These are phyloP conservation scores for Neotragus moschatus DNA, from an alignment of 2,113 vertebrate species.

Conservation along the genomic window DNA sequence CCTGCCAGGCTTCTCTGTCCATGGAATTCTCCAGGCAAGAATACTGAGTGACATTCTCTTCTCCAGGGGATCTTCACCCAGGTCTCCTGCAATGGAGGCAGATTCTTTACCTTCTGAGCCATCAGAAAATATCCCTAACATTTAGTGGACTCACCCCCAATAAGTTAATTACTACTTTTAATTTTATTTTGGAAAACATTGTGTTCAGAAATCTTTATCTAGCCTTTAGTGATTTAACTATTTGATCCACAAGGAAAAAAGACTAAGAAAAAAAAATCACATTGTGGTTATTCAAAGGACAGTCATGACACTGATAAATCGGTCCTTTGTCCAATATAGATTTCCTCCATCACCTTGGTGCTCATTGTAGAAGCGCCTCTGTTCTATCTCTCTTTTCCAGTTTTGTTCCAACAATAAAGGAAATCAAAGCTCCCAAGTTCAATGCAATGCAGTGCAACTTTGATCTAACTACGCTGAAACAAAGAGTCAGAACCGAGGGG, in stretches of 20 bases:
- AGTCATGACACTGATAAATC: constrained; percentile 67
- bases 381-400: constrained; percentile 49
- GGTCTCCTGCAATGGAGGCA: neutral
- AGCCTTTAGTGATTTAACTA: neutral
- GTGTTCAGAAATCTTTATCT: constrained; percentile 41
- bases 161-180: neutral
- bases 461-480: constrained; percentile 64
- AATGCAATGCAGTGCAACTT: constrained; percentile 48
- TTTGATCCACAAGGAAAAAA: constrained; percentile 19
- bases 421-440: constrained; percentile 72
- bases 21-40: neutral
- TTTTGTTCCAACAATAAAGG: constrained; percentile 71
- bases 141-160: neutral
- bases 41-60: neutral
- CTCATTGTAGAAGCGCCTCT: constrained; percentile 62
- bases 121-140: neutral
- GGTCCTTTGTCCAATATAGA: constrained; percentile 51
- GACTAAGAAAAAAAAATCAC: neutral
- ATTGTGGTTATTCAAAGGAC: constrained; percentile 43
- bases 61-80: neutral
- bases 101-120: neutral
- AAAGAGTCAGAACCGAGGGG: constrained; percentile 59
- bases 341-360: constrained; percentile 54
- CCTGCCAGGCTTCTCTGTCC: neutral
- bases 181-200: constrained; percentile 46